Percentiles rank a stretch among this genome's conserved stretches.
These are phyloP conservation scores for Aeoliscus strigatus DNA, from an alignment of 2,797 vertebrate species.

Conservation along the genomic window DNA sequence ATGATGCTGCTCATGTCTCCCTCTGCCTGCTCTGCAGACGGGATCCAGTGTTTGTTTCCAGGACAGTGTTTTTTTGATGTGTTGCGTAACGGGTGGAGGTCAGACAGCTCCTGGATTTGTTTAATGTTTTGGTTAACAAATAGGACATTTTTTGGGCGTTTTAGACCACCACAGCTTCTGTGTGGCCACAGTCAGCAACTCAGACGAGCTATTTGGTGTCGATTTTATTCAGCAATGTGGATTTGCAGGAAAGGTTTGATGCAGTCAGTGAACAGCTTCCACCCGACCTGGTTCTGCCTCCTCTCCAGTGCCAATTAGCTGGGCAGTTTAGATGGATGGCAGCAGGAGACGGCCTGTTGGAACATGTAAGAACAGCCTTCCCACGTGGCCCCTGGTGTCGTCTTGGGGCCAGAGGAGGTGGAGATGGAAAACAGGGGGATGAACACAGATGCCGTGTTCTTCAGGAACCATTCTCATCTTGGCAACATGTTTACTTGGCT, in stretches of 20 bases:
- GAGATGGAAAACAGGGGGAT: conserved; percentile 52
- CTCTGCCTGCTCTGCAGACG: conserved; percentile 8
- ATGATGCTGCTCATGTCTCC: conserved; percentile 45
- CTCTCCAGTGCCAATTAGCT: conserved; percentile 53
- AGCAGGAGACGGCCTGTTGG: conserved; percentile 49
- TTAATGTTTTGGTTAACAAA: conserved; percentile 37
- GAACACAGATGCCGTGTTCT: conserved; percentile 45
- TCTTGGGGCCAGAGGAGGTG: conserved; percentile 26
- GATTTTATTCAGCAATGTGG: no score
- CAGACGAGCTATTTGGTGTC: no score
- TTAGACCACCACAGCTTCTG: conserved; percentile 2
- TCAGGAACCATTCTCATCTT: conserved; percentile 25
- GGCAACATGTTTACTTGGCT: conserved; percentile 69
- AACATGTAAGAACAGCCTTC: conserved; percentile 49
- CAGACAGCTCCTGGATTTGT: conserved; percentile 19
- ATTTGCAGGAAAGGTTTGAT: neutral
- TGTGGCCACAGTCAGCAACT: no score
- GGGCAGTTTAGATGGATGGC: conserved; percentile 14
- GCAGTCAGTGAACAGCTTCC: conserved; percentile 2
- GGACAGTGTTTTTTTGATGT: conserved; percentile 10
- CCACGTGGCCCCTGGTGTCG: conserved; percentile 31
- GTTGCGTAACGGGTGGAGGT: conserved; percentile 17
- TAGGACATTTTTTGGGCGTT: neutral
- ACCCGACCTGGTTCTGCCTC: conserved; percentile 9
- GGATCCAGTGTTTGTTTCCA: conserved; percentile 1